These are phyloP conservation scores for Ephialtes manifestator DNA, from an alignment of 2,888 invertebrate genomes.

Conservation along the genomic window DNA sequence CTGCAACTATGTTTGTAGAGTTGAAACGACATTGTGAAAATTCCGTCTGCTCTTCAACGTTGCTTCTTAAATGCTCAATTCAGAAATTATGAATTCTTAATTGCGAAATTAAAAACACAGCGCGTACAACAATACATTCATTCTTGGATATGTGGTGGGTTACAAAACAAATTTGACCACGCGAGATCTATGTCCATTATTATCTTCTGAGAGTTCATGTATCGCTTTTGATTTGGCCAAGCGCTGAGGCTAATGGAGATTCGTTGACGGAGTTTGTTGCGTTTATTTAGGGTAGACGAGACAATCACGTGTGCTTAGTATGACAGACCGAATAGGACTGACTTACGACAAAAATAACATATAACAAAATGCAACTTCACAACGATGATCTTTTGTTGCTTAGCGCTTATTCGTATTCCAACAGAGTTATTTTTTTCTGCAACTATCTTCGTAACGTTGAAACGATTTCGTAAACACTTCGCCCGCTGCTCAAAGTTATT, in stretches of 20 bases:
- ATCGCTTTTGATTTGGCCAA: slow-evolving; percentile 62
- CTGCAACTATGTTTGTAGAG: neutral
- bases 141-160: neutral
- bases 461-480: slow-evolving; percentile 41
- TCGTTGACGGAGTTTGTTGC: too few relatives aligned
- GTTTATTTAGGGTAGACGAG: too few relatives aligned
- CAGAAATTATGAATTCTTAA: neutral
- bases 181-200: too few relatives aligned
- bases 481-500: slow-evolving; percentile 7
- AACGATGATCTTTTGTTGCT: too few relatives aligned
- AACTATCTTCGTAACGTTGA: neutral
- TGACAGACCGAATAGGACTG: too few relatives aligned
- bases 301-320: too few relatives aligned
- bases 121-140: slow-evolving; percentile 15
- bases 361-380: too few relatives aligned
- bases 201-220: too few relatives aligned
- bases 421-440: neutral
- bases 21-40: slow-evolving; percentile 32
- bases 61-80: slow-evolving; percentile 5
- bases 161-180: too few relatives aligned
- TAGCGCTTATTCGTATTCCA: too few relatives aligned
- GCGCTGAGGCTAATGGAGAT: slow-evolving; percentile 22
- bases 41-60: slow-evolving; percentile 14
- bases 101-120: neutral
- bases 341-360: too few relatives aligned